Evolutionary conservation across 2,113 vertebrate genomes (phyloP).

Genomic region (Phaethon lepturus): DNA sequence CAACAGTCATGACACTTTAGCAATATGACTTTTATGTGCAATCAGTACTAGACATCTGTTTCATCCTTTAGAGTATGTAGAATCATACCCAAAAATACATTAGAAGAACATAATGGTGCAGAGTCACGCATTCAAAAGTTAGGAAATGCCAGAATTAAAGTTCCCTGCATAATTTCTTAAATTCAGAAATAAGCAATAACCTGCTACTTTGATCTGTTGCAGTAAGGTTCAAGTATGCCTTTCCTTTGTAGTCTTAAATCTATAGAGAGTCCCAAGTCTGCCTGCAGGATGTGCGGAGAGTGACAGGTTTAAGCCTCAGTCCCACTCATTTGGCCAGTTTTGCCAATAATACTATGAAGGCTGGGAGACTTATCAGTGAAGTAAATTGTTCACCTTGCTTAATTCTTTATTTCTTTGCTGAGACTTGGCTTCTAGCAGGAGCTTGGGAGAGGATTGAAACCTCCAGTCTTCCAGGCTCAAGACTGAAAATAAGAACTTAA

Average conservation of each 20-base stretch:
- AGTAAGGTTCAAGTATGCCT: background rate
- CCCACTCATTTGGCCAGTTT: background rate
- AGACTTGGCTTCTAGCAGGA: background rate
- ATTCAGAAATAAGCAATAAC: background rate
- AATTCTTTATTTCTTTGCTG: background rate
- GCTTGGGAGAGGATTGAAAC: background rate
- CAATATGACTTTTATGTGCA: conserved; percentile 24
- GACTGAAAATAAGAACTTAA: background rate
- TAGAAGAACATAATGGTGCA: background rate
- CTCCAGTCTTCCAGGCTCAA: background rate
- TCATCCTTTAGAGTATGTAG: background rate
- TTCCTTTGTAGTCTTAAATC: background rate
- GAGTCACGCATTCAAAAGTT: background rate
- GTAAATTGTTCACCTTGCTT: background rate
- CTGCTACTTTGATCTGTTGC: background rate
- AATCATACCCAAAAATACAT: background rate
- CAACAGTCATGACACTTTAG: background rate
- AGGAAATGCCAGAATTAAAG: background rate
- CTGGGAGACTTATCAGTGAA: fast-evolving
- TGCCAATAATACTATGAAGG: background rate
- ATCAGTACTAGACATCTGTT: conserved; percentile 30
- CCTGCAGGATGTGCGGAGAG: background rate
- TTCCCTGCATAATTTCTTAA: background rate
- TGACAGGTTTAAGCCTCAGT: background rate
- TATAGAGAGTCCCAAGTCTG: background rate